Evolutionary conservation across 2,797 vertebrate species (phyloP), one percentile per base, ranked within the genome.

Genomic region (Coracias cyanogaster): DNA sequence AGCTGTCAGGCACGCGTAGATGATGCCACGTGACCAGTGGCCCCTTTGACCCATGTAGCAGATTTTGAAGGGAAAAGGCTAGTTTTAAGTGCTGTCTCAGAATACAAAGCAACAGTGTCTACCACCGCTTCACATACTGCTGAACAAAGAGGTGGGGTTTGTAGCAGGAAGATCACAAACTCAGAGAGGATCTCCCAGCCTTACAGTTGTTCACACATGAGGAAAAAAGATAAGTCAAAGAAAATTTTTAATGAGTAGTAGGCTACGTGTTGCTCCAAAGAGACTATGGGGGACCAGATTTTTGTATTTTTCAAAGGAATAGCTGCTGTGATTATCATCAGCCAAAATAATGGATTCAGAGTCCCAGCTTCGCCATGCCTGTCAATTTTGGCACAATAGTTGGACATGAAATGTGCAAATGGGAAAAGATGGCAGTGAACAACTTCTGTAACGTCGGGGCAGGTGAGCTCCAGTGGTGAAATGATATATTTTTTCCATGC

Each of bases 41-140:
- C 62, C 69, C 94, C 93, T 89, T 62, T 93, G 95, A 96, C 94
- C 96, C 15, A 5, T 25, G 33, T 43, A 91, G 89, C 76, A 96
- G 81, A 94, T 95, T 93, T 94, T 80, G 91, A 90, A 93, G 82
- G 72, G 82, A 96, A 89, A 89, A 93, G 74, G 86, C 74, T 85
- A 39, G 29, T 91, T 96, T 90, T 85, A 74, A 94, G 57, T n/a
- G 57, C 91, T 45, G 25, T 9, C 92, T 92, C 67, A 70, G 93
- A 96, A 96, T 94, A 95, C 94, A 96, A 96, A 97, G 94, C 94
- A 94, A 93, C 87, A 11, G 3, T 33, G 17, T 41, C 80, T 70
- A 61, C 62, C 62, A 82, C 66, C 90, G 71, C 86, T 95, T 76
- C 94, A 92, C 1, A 2, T 91, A 58, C 79, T 66, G 86, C 55